Evolutionary conservation across 2,888 invertebrate species (phyloP).

Genomic region (Pseudanteris insignis): DNA sequence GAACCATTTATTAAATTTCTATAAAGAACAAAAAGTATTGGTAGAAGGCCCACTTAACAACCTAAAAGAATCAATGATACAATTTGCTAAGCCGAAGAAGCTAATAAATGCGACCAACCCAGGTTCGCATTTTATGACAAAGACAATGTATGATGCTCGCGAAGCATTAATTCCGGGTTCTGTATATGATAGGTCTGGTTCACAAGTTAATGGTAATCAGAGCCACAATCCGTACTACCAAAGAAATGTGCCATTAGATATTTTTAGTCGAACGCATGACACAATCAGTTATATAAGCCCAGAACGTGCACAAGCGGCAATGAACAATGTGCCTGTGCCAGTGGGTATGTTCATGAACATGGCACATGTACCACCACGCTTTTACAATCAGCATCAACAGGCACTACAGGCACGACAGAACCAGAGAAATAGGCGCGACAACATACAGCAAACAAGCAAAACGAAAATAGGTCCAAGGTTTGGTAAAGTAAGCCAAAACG

Average conservation of each 20-base stretch:
- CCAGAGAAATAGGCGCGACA: constrained; percentile 60
- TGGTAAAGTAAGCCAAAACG: constrained; percentile 71
- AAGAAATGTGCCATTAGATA: constrained; percentile 69
- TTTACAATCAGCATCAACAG: constrained; percentile 79
- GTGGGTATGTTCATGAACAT: constrained; percentile 95
- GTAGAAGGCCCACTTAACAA: constrained; percentile 98
- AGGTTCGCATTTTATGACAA: constrained; percentile 97
- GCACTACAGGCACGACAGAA: constrained; percentile 72
- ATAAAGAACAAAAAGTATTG: constrained; percentile 95
- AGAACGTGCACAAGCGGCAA: constrained; percentile 78
- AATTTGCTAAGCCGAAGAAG: constrained; percentile 97
- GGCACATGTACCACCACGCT: constrained; percentile 79
- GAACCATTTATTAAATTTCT: constrained; percentile 97
- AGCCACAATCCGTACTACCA: constrained; percentile 65
- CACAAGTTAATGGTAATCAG: constrained; percentile 61
- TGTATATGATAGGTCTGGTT: constrained; percentile 84
- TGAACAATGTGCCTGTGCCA: constrained; percentile 88
- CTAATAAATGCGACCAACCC: constrained; percentile 94
- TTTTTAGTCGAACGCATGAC: constrained; percentile 81
- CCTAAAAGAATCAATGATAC: constrained; percentile 94
- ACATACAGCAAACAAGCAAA: constrained; percentile 30
- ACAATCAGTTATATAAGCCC: constrained; percentile 93
- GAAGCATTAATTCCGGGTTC: constrained; percentile 95
- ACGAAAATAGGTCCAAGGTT: constrained; percentile 57
- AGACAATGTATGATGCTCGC: constrained; percentile 95